These are phyloP conservation scores for Caenorhabditis angaria DNA, from an alignment of 2,888 invertebrate species.

Conservation along the genomic window DNA sequence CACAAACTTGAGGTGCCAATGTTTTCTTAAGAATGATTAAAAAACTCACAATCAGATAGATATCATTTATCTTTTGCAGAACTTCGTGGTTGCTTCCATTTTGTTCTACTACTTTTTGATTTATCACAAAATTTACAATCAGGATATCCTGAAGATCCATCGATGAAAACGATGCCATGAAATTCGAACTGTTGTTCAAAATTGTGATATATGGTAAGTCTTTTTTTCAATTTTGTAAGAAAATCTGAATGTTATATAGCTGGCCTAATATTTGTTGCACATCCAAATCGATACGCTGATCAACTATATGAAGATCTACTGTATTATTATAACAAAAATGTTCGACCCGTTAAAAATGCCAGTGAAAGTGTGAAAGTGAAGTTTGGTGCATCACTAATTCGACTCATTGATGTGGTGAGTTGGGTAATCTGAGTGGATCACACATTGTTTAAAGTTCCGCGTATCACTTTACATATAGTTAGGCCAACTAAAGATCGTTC, in stretches of 20 bases:
- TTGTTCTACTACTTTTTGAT: neutral
- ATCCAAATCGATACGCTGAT: slow-evolving; percentile 44
- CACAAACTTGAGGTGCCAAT: slow-evolving; percentile 40
- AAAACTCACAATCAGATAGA: slow-evolving; percentile 9
- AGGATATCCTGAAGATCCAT: slow-evolving; percentile 18
- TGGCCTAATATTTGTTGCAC: slow-evolving; percentile 22
- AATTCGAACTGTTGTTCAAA: slow-evolving; percentile 32
- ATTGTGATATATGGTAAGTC: slow-evolving; percentile 35
- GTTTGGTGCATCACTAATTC: slow-evolving; percentile 71
- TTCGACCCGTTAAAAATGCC: slow-evolving; percentile 70
- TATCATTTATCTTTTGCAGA: neutral
- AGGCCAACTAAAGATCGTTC: too few species aligned
- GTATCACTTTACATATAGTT: too few species aligned
- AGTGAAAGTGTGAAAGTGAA: slow-evolving; percentile 68
- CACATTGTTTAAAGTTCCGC: too few species aligned
- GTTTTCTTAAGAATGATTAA: slow-evolving; percentile 48
- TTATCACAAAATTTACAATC: slow-evolving; percentile 2
- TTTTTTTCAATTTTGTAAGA: neutral
- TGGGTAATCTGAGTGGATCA: too few species aligned
- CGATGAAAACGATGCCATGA: slow-evolving; percentile 27
- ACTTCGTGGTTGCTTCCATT: too few species aligned
- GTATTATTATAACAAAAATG: slow-evolving; percentile 72
- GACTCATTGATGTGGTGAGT: slow-evolving; percentile 71
- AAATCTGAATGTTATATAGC: slow-evolving; percentile 20
- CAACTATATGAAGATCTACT: slow-evolving; percentile 72